Percentiles rank a stretch among this genome's conserved stretches.
Evolutionary conservation across 1,140 invertebrate genomes (phyloP).

Genomic region (Linepithema humile): DNA sequence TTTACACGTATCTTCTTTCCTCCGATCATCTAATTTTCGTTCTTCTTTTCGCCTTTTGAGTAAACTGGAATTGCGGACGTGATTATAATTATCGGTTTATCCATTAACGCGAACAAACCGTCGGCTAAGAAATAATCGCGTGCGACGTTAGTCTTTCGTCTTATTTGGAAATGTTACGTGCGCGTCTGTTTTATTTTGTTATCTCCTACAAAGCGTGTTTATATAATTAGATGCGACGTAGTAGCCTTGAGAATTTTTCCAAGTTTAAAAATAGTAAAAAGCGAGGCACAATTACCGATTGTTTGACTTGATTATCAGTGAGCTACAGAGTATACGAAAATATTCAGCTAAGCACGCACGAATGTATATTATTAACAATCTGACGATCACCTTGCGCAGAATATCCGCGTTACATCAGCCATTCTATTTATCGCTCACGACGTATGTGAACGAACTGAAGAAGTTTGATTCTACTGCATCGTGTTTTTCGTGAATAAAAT

Average conservation of each 20-base stretch:
- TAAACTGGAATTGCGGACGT: background rate
- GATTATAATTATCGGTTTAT: background rate
- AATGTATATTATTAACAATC: background rate
- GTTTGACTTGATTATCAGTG: background rate
- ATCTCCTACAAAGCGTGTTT: background rate
- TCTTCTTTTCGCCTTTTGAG: too few species aligned
- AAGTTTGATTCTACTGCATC: too few species aligned
- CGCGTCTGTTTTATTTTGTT: background rate
- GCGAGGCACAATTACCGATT: background rate
- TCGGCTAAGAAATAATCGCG: background rate
- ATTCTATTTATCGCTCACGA: too few species aligned
- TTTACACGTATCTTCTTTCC: background rate
- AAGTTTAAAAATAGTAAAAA: background rate
- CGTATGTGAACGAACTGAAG: too few species aligned
- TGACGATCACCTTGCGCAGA: too few species aligned
- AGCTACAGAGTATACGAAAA: background rate
- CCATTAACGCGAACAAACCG: too few species aligned
- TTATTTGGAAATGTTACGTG: background rate
- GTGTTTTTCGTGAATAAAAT: too few species aligned
- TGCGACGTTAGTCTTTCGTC: background rate
- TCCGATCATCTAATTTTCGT: background rate
- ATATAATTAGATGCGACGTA: background rate
- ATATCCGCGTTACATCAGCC: too few species aligned
- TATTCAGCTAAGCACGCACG: background rate
- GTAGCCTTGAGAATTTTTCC: background rate